Base-by-base conservation (phyloP, 2,113 vertebrate genomes). In the Genyomyrus donnyi region DNA sequence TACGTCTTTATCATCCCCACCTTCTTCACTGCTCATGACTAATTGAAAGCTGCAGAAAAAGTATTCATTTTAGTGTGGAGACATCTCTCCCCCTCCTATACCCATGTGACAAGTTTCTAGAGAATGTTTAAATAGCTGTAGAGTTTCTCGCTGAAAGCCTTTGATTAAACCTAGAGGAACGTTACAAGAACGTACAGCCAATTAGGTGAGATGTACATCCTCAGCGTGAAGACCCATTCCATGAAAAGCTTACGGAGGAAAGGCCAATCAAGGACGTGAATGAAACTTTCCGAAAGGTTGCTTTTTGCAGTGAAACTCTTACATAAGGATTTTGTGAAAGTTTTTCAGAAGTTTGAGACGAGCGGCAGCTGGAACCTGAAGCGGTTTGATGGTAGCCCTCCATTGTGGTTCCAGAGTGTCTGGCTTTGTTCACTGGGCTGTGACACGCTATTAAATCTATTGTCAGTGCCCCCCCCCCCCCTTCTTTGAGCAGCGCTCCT, bases 371-470 rank as follows among this genome's bases (percentile, higher is more conserved):
- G 15, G 10, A 39, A 46, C 62, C 35, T 31, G 42, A 56, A 88
- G 27, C 3, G 10, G 5, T 52, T 45, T 90, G 85, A 66, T 17
- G 31, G 45, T n/a, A 24, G 62, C 21, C 17, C 24, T n/a, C 6
- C 56, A 70, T 50, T 87, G 39, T 49, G 85, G 85, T 84, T 87
- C 62, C 45, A 77, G 74, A 88, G 77, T 21, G 39, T 42, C 17
- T 39, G 27, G 24, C 53, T 56, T 19, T 86, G 83, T 90, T 87
- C 24, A 83, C 39, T 19, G 45, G 39, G 21, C 31, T 52, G 46
- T 83, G 31, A 88, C 46, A 50, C 11, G 10, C 84, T 50, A 52
- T 90, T 50, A 90, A 84, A 87, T 87, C 46, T 88, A n/a, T 86
- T 27, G 66, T 80, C 49, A n/a, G 19, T 52, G 70, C 56, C 87